Conservation (phyloP, 2,888 invertebrate species). For the Sesamia inferens region DNA sequence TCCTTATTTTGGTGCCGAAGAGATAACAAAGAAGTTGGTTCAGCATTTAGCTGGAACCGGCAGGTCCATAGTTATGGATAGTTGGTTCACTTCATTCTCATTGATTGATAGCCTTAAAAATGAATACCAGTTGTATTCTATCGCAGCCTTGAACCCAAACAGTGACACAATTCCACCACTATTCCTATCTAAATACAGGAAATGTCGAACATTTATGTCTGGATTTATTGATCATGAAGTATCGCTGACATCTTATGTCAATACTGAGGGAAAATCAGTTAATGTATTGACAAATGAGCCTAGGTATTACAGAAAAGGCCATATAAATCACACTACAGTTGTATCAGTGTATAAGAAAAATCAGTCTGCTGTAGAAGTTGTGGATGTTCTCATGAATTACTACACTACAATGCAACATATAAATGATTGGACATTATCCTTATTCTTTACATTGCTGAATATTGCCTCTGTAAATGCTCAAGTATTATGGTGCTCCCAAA, state of each 20-base stretch:
- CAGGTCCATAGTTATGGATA: constrained; percentile 80
- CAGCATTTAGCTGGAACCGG: constrained; percentile 81
- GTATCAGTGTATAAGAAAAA: constrained; percentile 82
- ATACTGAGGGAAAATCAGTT: constrained; percentile 74
- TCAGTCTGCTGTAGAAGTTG: constrained; percentile 80
- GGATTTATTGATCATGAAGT: constrained; percentile 80
- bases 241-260: constrained; percentile 79
- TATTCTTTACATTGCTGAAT: constrained; percentile 84
- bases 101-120: constrained; percentile 75
- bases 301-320: constrained; percentile 78
- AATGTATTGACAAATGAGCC: constrained; percentile 83
- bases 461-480: constrained; percentile 86
- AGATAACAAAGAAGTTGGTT: constrained; percentile 79
- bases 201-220: constrained; percentile 74
- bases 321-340: constrained; percentile 73
- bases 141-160: constrained; percentile 78
- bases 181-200: constrained; percentile 78
- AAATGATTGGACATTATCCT: constrained; percentile 84
- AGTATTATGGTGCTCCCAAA: constrained; percentile 81
- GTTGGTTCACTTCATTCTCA: constrained; percentile 79
- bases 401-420: constrained; percentile 85
- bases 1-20: constrained; percentile 77
- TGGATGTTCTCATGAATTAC: constrained; percentile 85
- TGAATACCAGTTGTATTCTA: constrained; percentile 76
- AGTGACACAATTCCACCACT: constrained; percentile 81